Conservation (phyloP, 2,113 vertebrate genomes). For the Halcyon malimbica region DNA sequence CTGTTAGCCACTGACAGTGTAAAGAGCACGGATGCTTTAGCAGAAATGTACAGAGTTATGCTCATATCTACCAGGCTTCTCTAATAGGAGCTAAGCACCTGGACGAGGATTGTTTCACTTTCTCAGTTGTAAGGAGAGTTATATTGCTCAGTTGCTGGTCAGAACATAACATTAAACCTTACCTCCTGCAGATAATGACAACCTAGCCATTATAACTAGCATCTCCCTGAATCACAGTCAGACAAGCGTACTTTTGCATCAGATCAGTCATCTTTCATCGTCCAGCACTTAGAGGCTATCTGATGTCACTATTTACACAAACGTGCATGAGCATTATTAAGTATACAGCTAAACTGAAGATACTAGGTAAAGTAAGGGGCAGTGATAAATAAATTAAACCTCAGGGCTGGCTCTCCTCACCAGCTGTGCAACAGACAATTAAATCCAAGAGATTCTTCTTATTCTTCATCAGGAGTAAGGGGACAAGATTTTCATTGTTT, state of each 20-base stretch:
- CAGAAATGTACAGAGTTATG: not conserved
- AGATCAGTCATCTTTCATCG: not conserved
- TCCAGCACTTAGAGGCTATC: not conserved
- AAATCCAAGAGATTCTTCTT: not conserved
- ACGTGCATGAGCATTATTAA: not conserved
- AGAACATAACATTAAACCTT: slow-evolving; percentile 17
- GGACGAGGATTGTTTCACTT: not conserved
- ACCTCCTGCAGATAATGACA: not conserved
- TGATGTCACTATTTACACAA: not conserved
- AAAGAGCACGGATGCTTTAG: slow-evolving; percentile 37
- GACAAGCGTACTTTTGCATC: not conserved
- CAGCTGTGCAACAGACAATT: not conserved
- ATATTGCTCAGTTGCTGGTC: not conserved
- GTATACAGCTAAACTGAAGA: not conserved
- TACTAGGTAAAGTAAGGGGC: not conserved
- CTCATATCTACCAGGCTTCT: not conserved
- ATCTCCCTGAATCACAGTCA: not conserved
- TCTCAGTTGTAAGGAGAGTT: not conserved
- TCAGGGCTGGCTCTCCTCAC: not conserved
- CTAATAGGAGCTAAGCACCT: not conserved
- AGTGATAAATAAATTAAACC: not conserved
- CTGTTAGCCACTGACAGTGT: slow-evolving; percentile 5
- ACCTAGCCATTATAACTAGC: not conserved
- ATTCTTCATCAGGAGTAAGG: not conserved
- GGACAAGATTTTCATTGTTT: not conserved